Evolutionary conservation across 2,888 invertebrate genomes (phyloP), one percentile per base, ranked within the genome.

Genomic region (Dendrolimus houi): DNA sequence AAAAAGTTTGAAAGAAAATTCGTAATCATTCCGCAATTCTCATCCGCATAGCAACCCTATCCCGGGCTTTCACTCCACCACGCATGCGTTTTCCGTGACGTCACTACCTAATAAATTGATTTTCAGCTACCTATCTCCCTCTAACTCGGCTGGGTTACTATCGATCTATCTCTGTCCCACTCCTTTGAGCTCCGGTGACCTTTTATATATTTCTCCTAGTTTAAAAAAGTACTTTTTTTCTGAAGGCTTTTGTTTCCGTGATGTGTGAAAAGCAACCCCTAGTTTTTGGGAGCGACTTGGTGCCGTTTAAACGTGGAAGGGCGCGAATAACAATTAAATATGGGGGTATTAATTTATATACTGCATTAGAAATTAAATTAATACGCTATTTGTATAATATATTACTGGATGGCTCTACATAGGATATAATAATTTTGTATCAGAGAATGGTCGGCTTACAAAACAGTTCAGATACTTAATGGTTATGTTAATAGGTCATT

Each of bases 101-200:
- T 91, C 91, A 91, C 90, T 67, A 73, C 76, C 85, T 89, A 88
- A 91, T 91, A 91, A 91, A 91, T 91, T 91, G 91, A 91, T 91
- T 91, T 90, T 91, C 85, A 87, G 74, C 77, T 72, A 64, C 66
- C 81, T 70, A 64, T 81, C 87, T 72, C 78, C 56, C 58, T 87
- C 77, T 9, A 14, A 12, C 77, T 2, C 17, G 1, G 0, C 14
- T 9, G 12, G 12, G 61, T 59, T 59, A 52, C 64, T 57, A 83
- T 77, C 61, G 53, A 56, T 52, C 71, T 62, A 61, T 86, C 87
- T 70, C 72, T 52, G 59, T 83, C 77, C n/a, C 70, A 72, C 83
- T 71, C 72, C 73, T 80, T 74, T 77, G 79, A 83, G 86, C 82
- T 79, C 63, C 74, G 73, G 79, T 87, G 87, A 88, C 87, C 88